A percentile compares a stretch with the other conserved stretches of the same genome.
Evolutionary conservation across 2,888 invertebrate species (phyloP).

Genomic region (Lepidocyrtoides sp.): DNA sequence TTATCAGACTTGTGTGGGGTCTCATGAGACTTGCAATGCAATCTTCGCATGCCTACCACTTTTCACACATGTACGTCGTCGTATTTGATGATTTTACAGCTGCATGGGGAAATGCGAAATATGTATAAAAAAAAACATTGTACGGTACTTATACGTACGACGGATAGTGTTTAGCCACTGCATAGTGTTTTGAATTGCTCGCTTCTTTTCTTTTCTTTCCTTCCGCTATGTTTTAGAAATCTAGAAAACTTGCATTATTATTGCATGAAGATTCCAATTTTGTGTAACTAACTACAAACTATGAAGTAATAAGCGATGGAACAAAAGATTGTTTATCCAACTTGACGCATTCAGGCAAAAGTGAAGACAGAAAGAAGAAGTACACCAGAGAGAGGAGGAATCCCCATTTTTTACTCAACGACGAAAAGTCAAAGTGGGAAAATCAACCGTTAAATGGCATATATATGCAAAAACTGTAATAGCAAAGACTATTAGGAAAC

Average conservation of each 20-base stretch:
- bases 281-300: neutral
- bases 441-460: neutral
- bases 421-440: conserved; percentile 11
- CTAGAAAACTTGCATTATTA: neutral
- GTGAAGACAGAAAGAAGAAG: neutral
- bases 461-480: neutral
- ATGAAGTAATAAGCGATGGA: neutral
- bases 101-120: conserved; percentile 41
- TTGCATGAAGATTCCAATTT: neutral
- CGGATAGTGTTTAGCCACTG: neutral
- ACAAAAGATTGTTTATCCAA: conserved; percentile 44
- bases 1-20: conserved; percentile 55
- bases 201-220: no score
- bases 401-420: neutral
- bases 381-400: neutral
- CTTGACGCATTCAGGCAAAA: neutral
- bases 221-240: neutral
- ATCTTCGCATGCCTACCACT: conserved; percentile 8
- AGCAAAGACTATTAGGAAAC: neutral
- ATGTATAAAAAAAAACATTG: no score
- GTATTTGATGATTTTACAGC: conserved; percentile 29
- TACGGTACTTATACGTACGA: neutral
- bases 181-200: no score
- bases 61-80: neutral
- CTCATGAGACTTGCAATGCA: conserved; percentile 49